These are phyloP conservation scores for Oikopleura vanhoeffeni DNA, from an alignment of 23 tunicate species.

Conservation along the genomic window DNA sequence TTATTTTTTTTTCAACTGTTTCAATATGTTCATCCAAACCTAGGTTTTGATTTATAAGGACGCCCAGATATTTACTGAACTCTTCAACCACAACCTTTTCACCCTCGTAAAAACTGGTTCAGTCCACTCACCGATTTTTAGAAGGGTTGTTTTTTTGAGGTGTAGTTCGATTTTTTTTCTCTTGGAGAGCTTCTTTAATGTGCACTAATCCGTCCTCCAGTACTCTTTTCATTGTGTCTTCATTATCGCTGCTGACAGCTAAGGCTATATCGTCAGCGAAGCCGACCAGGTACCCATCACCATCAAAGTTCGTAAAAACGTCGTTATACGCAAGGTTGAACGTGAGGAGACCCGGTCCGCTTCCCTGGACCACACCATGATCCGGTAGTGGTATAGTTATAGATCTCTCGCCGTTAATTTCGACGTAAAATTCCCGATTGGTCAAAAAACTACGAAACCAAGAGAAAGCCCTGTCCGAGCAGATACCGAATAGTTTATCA, in stretches of 20 bases:
- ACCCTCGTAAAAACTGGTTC: not conserved
- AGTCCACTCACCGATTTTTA: not conserved
- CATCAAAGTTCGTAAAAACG: not conserved
- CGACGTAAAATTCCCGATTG: not conserved
- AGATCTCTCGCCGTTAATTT: not conserved
- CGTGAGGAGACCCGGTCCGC: not conserved
- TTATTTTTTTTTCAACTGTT: not conserved
- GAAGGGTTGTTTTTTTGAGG: not conserved
- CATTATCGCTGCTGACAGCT: not conserved
- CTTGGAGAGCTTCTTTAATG: not conserved
- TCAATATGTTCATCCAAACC: not conserved
- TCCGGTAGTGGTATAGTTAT: not conserved
- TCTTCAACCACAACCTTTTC: not conserved
- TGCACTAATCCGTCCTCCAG: not conserved
- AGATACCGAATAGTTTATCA: not conserved
- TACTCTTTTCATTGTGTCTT: not conserved
- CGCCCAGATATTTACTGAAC: not conserved
- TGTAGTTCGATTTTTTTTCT: not conserved
- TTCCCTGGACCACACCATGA: not conserved
- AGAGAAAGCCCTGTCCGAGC: not conserved
- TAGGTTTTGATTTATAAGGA: not conserved
- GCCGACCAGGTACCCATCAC: not conserved
- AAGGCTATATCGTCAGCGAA: not conserved
- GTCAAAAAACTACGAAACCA: not conserved
- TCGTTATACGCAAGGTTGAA: not conserved